These are phyloP conservation scores for Syrrhaptes paradoxus DNA, from an alignment of 2,113 vertebrate species.

Conservation along the genomic window DNA sequence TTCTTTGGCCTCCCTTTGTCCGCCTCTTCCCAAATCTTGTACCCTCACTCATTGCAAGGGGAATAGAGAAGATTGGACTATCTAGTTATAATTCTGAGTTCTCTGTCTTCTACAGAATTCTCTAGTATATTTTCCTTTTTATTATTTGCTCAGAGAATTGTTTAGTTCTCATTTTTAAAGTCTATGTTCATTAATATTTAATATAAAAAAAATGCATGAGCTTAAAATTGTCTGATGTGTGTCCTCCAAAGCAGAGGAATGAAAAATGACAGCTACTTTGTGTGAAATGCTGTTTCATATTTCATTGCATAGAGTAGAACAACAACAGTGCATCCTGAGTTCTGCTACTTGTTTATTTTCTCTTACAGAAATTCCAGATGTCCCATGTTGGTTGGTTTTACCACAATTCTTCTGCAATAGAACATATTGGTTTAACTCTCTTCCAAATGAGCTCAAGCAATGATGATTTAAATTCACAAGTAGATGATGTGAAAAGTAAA, in stretches of 20 bases:
- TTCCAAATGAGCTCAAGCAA: slow-evolving; percentile 58
- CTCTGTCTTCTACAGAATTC: neutral
- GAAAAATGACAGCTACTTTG: neutral
- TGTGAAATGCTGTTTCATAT: neutral
- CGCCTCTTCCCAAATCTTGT: neutral
- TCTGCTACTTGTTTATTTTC: slow-evolving; percentile 4
- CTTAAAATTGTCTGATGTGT: neutral
- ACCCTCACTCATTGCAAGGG: neutral
- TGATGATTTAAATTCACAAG: neutral
- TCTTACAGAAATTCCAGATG: slow-evolving; percentile 80
- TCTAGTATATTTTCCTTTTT: neutral
- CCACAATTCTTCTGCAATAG: slow-evolving; percentile 55
- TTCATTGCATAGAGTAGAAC: neutral
- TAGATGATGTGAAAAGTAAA: slow-evolving; percentile 3
- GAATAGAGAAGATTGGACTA: neutral
- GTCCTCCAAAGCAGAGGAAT: neutral
- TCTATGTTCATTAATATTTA: neutral
- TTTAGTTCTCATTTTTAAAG: neutral
- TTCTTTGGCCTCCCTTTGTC: neutral
- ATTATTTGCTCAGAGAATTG: neutral
- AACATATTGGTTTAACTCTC: slow-evolving; percentile 79
- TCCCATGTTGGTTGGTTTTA: slow-evolving; percentile 52
- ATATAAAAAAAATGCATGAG: neutral
- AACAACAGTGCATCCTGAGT: neutral
- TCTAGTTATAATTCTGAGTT: neutral